Base-by-base conservation (phyloP, 1,140 invertebrate species). In the Mycetomoellerius zeteki region DNA sequence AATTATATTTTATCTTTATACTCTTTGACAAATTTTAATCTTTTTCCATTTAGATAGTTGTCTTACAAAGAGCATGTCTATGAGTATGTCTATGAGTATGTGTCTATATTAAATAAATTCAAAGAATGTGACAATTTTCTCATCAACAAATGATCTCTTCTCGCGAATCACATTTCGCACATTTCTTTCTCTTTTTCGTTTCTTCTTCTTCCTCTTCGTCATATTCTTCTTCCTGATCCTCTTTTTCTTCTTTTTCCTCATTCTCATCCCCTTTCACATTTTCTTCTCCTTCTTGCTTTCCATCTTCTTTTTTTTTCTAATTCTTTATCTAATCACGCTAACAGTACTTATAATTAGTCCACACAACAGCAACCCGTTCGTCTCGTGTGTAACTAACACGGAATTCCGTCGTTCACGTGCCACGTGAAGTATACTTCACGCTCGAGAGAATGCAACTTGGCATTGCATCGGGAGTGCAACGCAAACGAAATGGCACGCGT, bases 401-500 rank as follows among this genome's bases (percentile, higher is more conserved):
- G 52, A 72, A 72, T 58, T 73, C 50, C 30, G 50, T 56, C 52
- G 30, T 60, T 82, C 78, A 73, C 54, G 54, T 73, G 50, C 47
- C 14, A 69, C 27, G 64, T 37, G 47, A 58, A 56, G 37, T 24
- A 24, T 19, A n/a, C 30, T 75, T 86, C 50, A 71, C 82, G 85
- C 58, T 81, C 77, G 64, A 81, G 76, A 60, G 64, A 82, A 43
- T 14, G 24, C 24, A 54, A 24, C 64, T 62, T 76, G 81, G 80
- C 80, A 82, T 54, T 58, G 67, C 16, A 33, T 27, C 47, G 77
- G n/a, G 21, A 21, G 10, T 54, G 52, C 69, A 37, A 19, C 10
- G 43, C 75, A 37, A 85, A 52, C 52, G 60, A 77, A 89, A 85
- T 72, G 54, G 56, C 47, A 62, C 37, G 86, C 43, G 54, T 64